Evolutionary conservation across 2,113 vertebrate genomes (phyloP).

Genomic region (Charina bottae): DNA sequence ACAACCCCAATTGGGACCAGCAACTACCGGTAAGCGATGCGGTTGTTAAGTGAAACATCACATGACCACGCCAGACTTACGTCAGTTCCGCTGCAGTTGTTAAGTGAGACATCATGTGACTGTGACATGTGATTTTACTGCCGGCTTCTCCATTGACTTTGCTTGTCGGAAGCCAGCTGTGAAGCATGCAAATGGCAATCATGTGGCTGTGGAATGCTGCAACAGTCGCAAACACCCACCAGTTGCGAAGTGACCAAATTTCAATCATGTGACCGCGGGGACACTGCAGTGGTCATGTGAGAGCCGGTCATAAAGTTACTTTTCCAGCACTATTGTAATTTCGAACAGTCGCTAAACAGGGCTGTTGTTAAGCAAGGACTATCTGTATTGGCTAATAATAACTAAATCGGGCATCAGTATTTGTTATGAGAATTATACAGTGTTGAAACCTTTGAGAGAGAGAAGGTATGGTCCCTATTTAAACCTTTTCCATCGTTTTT

Average conservation of each 20-base stretch:
- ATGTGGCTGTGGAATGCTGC: background rate
- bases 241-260: background rate
- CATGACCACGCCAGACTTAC: no score
- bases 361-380: background rate
- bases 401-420: background rate
- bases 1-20: background rate
- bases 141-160: background rate
- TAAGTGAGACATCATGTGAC: background rate
- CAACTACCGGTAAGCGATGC: background rate
- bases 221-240: background rate
- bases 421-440: background rate
- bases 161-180: background rate
- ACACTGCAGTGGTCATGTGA: background rate
- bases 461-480: background rate
- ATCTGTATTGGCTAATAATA: background rate
- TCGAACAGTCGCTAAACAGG: background rate
- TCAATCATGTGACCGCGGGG: background rate
- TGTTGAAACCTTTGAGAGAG: background rate
- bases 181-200: background rate
- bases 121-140: background rate
- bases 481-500: background rate
- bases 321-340: no score
- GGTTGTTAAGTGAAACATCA: no score
- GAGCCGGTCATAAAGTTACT: background rate
- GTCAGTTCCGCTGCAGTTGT: no score